phyloP scores from a whole-genome alignment of 2,113 vertebrate genomes.

The Pardalotus punctatus region DNA sequence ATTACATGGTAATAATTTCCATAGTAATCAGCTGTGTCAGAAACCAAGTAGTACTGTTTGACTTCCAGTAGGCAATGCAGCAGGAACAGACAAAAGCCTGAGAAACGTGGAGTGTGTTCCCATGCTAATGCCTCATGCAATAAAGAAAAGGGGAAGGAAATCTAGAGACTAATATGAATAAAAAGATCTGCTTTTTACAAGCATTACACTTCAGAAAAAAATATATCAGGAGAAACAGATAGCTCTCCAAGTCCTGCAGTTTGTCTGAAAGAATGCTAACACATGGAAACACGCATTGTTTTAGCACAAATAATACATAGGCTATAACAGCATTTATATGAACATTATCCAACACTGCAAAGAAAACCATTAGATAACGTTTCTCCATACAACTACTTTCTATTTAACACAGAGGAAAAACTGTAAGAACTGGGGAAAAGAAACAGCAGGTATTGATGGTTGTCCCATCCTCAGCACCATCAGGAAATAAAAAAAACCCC shows the following conservation, averaged over 20 bases:
- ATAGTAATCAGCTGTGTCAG: slow-evolving; percentile 66
- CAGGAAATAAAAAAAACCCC: slow-evolving; percentile 9
- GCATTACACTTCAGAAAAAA: not conserved
- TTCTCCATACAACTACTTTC: not conserved
- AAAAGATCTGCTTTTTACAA: not conserved
- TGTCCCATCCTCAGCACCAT: not conserved
- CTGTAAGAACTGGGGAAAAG: not conserved
- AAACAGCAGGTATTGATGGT: not conserved
- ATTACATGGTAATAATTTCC: slow-evolving; percentile 68
- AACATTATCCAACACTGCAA: not conserved
- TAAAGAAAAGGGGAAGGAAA: slow-evolving; percentile 53
- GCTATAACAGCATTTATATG: not conserved
- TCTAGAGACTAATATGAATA: not conserved
- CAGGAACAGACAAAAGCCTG: slow-evolving; percentile 59
- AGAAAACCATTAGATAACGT: not conserved
- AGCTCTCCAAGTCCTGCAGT: not conserved
- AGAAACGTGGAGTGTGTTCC: slow-evolving; percentile 16
- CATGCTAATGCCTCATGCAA: slow-evolving; percentile 15
- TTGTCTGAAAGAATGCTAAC: not conserved
- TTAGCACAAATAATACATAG: not conserved
- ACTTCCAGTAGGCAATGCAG: slow-evolving; percentile 53
- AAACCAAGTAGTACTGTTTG: slow-evolving; percentile 12
- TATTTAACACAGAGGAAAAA: not conserved
- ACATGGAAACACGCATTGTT: not conserved
- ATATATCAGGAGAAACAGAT: not conserved